Evolutionary conservation across 2,113 vertebrate genomes (phyloP).

Genomic region (Microtus oregoni): DNA sequence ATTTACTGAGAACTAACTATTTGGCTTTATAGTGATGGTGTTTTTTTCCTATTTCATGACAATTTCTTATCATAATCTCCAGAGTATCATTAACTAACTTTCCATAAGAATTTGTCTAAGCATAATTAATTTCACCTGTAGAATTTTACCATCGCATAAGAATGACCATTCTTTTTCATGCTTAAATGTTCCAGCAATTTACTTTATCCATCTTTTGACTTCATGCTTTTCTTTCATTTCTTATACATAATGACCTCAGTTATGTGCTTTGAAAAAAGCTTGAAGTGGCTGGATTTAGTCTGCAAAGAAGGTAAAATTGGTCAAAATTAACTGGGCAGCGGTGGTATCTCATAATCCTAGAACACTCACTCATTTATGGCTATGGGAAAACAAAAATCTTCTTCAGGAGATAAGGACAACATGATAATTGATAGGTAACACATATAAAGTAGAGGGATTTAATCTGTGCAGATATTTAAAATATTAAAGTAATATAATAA

Average conservation of each 20-base stretch:
- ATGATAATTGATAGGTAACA: background rate
- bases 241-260: fast-evolving
- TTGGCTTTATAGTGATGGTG: background rate
- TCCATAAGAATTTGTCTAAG: background rate
- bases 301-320: background rate
- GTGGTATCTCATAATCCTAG: background rate
- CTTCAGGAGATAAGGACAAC: background rate
- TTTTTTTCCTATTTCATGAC: background rate
- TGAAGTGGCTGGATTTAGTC: background rate
- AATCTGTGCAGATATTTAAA: too few relatives aligned
- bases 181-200: background rate
- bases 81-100: background rate
- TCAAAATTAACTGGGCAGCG: background rate
- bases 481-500: too few relatives aligned
- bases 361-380: background rate
- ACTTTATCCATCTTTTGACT: background rate
- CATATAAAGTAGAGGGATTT: background rate
- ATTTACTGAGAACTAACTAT: background rate
- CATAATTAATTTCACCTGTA: background rate
- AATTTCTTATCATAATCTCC: background rate
- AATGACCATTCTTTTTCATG: background rate
- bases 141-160: background rate
- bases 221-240: background rate
- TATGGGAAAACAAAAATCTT: background rate
- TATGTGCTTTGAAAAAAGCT: background rate